Conservation (phyloP, 1,140 invertebrate species). For the Zaprionus camerounensis region DNA sequence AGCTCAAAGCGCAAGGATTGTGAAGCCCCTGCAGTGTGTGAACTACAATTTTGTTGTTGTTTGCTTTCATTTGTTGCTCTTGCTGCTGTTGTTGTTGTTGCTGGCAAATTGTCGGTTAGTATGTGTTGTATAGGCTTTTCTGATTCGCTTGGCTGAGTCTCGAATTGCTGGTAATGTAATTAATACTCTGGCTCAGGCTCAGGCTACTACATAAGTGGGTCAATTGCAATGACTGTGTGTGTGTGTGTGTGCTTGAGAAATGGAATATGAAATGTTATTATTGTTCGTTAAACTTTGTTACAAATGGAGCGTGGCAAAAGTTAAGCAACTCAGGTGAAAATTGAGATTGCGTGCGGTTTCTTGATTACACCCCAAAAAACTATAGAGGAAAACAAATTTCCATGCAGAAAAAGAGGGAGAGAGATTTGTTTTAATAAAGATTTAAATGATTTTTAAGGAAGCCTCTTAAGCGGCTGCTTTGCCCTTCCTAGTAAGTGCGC, state of each 20-base stretch:
- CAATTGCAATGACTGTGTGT: slow-evolving; percentile 30
- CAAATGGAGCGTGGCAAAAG: slow-evolving; percentile 21
- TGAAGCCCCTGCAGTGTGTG: slow-evolving; percentile 68
- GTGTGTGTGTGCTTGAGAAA: slow-evolving; percentile 38
- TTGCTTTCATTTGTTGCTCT: slow-evolving; percentile 27
- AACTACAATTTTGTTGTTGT: slow-evolving; percentile 56
- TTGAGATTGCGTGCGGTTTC: slow-evolving; percentile 10
- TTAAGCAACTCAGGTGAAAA: slow-evolving; percentile 15
- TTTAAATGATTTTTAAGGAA: slow-evolving; percentile 7
- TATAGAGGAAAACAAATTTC: not conserved
- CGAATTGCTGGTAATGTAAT: slow-evolving; percentile 70
- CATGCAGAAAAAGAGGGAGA: not conserved
- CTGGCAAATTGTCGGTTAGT: slow-evolving; percentile 45
- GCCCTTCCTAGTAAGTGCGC: not conserved
- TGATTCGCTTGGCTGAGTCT: slow-evolving; percentile 66
- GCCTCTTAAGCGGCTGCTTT: not conserved
- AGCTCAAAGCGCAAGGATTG: slow-evolving; percentile 65
- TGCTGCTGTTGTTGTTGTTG: slow-evolving; percentile 13
- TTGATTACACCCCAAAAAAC: not conserved
- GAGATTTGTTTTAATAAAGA: not conserved
- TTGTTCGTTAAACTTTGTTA: slow-evolving; percentile 34
- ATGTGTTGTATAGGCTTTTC: slow-evolving; percentile 59
- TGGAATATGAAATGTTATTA: slow-evolving; percentile 53
- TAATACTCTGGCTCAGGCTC: slow-evolving; percentile 53
- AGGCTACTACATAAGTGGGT: slow-evolving; percentile 41